phyloP scores from a whole-genome alignment of 2,113 vertebrate genomes.

The Lanius collurio region DNA sequence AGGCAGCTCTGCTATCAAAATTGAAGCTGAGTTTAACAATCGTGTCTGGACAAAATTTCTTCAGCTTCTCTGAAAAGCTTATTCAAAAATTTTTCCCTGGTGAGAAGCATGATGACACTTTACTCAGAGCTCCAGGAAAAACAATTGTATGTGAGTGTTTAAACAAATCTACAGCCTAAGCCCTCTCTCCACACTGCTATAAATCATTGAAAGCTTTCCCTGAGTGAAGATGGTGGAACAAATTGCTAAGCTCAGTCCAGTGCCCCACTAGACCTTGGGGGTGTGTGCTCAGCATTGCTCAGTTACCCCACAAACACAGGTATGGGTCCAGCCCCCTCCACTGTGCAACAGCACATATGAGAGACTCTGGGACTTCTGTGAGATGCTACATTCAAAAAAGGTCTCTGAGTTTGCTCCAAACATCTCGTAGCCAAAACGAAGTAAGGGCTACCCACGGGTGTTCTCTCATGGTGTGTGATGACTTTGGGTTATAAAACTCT shows the following conservation, averaged over 20 bases:
- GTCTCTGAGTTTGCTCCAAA: background rate
- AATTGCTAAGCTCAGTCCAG: background rate
- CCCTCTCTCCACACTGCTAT: background rate
- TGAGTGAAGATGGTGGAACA: background rate
- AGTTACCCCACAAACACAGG: background rate
- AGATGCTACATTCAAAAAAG: background rate
- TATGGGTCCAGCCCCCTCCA: background rate
- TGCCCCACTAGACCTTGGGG: background rate
- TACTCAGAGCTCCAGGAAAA: background rate
- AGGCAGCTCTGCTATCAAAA: background rate
- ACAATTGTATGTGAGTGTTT: background rate
- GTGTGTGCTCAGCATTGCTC: background rate
- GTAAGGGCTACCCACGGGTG: background rate
- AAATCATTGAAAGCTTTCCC: background rate
- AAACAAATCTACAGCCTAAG: background rate
- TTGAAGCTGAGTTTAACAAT: background rate
- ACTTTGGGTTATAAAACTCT: background rate
- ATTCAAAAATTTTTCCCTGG: background rate
- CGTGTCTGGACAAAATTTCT: background rate
- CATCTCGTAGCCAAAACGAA: background rate
- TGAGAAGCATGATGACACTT: background rate
- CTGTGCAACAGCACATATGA: rapidly evolving
- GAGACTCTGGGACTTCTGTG: background rate
- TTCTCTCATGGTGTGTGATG: background rate
- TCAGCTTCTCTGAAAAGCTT: background rate